Percentiles rank a stretch among this genome's conserved stretches.
phyloP scores from a whole-genome alignment of 2,797 vertebrate species.

The Gymnothorax javanicus region DNA sequence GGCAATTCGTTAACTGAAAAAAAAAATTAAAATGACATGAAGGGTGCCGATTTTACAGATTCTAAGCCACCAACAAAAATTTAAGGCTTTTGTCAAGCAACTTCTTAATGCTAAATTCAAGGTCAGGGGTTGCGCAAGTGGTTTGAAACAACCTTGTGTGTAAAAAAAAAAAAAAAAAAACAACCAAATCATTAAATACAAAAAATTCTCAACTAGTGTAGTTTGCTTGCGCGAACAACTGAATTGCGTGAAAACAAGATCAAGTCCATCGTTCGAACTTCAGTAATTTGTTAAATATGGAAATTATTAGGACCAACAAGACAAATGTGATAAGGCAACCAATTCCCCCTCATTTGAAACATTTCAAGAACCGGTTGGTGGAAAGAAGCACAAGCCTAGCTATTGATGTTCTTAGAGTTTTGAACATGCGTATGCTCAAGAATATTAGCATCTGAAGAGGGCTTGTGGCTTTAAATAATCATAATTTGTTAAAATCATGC shows the following conservation, averaged over 20 bases:
- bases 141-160: slow-evolving; percentile 6
- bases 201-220: slow-evolving; percentile 2
- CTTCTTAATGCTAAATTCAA: not conserved
- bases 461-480: slow-evolving; percentile 15
- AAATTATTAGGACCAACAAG: slow-evolving; percentile 50
- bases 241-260: not conserved
- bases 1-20: not conserved
- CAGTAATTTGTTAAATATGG: slow-evolving; percentile 42
- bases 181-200: not conserved
- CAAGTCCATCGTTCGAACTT: not conserved
- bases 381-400: not conserved
- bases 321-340: slow-evolving; percentile 26
- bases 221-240: not conserved
- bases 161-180: not conserved
- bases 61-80: not conserved
- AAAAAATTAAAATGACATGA: not conserved
- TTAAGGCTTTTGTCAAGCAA: slow-evolving; percentile 9
- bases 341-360: slow-evolving; percentile 33
- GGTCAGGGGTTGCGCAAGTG: not conserved
- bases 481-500: not conserved
- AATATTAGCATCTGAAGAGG: slow-evolving; percentile 31
- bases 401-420: not conserved
- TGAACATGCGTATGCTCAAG: not conserved
- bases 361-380: slow-evolving; percentile 14
- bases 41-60: not conserved